Evolutionary conservation across 2,888 invertebrate genomes (phyloP), one percentile per base, ranked within the genome.

Genomic region (Stenolophus ochropezus): DNA sequence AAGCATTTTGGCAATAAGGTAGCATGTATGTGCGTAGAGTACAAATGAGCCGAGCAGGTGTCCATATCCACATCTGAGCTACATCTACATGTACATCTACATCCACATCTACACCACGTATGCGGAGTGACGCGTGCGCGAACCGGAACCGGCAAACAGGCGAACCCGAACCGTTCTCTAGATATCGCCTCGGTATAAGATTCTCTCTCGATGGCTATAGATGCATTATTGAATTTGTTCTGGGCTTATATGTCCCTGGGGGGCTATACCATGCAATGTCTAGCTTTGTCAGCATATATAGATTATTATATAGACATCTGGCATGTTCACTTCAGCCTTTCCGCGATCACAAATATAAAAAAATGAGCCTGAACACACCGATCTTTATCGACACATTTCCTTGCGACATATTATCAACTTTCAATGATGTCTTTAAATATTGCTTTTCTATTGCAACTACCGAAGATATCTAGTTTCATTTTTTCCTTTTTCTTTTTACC

Each of bases 281-380:
- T 88, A 88, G 88, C 89, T 88, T 89, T 89, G 89, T 89, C 89
- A 89, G 89, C 89, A 89, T 89, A 89, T 89, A 89, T 89, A 89
- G 89, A 89, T 89, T 89, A 89, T 89, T 89, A 89, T 89, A 89
- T 89, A 89, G 89, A 89, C 89, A 89, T 89, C 89, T 89, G 89
- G 89, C 87, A 87, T 87, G 86, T 86, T 87, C 87, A 87, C 86
- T 87, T 85, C 86, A 85, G 87, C 88, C 88, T 89, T 88, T 73
- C 49, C 14, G 49, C 73, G 73, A 73, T 73, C 73, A 73, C 73
- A 73, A 73, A 73, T 73, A 73, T 73, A 73, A 73, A 73, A 73
- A 73, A 73, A 73, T 73, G 73, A 73, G 47, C 23, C 73, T 73
- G 47, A 73, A 73, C n/a, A 21, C 47, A 14, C 47, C 73, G 73